A percentile compares a stretch with the other conserved stretches of the same genome.
These are phyloP conservation scores for Rhynchonycteris naso DNA, from an alignment of 2,797 vertebrate species.

Conservation along the genomic window DNA sequence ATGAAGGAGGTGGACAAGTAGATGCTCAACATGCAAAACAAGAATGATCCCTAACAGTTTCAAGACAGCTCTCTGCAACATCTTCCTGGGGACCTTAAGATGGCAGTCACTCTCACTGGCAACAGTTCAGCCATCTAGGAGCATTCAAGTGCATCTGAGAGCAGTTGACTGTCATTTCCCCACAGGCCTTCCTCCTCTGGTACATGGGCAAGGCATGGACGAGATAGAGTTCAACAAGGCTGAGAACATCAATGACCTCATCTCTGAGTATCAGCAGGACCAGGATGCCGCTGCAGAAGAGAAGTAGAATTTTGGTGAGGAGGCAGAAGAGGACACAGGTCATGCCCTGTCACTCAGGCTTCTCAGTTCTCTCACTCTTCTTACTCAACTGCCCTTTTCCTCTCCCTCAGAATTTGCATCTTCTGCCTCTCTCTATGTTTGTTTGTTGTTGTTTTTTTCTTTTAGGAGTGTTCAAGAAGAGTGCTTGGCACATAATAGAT, in stretches of 20 bases:
- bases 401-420: conserved; percentile 71
- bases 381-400: conserved; percentile 61
- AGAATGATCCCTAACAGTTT: no score
- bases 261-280: conserved; percentile 94
- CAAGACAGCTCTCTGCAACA: no score
- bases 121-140: conserved; percentile 96
- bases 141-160: conserved; percentile 95
- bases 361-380: conserved; percentile 52
- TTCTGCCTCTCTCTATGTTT: conserved; percentile 58
- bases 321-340: conserved; percentile 92
- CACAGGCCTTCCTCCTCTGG: conserved; percentile 96
- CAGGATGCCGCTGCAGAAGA: conserved; percentile 95
- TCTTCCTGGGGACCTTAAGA: no score
- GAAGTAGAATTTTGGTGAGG: conserved; percentile 94
- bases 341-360: conserved; percentile 43
- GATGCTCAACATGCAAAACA: no score
- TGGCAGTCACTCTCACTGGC: conserved; percentile 95
- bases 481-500: conserved; percentile 58
- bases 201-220: conserved; percentile 96
- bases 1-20: no score
- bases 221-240: conserved; percentile 97
- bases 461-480: neutral
- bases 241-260: conserved; percentile 95
- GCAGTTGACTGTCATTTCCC: conserved; percentile 96
- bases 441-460: neutral